phyloP scores from a whole-genome alignment of 2,797 vertebrate genomes.

The Margarornis squamiger region DNA sequence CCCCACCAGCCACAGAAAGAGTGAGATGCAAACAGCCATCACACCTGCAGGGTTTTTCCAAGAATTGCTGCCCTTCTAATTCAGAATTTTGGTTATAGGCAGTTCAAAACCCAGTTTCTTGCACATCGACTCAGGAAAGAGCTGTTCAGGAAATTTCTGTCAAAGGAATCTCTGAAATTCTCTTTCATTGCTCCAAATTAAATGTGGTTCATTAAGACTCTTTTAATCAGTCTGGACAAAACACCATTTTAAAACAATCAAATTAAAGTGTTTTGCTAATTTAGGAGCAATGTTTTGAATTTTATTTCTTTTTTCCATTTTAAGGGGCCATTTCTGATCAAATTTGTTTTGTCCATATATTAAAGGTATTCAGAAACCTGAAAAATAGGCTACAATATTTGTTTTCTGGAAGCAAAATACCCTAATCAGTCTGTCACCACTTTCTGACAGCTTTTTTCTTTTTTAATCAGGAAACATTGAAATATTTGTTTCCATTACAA shows the following conservation, averaged over 20 bases:
- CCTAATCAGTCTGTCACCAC: neutral
- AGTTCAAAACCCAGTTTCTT: neutral
- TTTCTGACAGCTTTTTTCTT: neutral
- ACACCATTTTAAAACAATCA: neutral
- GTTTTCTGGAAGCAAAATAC: neutral
- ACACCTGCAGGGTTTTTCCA: rapidly evolving
- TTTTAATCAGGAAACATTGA: neutral
- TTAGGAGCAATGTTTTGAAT: neutral
- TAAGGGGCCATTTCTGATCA: neutral
- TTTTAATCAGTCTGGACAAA: neutral
- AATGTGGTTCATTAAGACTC: neutral
- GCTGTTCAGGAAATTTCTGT: neutral
- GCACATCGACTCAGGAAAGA: neutral
- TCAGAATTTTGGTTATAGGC: neutral
- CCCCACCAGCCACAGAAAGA: neutral
- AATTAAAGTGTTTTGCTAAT: neutral
- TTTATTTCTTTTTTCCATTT: neutral
- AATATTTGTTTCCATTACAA: neutral
- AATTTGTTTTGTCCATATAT: neutral
- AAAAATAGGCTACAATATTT: neutral
- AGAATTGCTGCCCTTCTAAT: neutral
- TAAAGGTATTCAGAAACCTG: neutral
- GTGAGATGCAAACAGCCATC: neutral
- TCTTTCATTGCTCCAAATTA: neutral
- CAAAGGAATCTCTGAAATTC: neutral